Evolutionary conservation across 1,140 invertebrate species (phyloP).

Genomic region (Drosophila neocordata): DNA sequence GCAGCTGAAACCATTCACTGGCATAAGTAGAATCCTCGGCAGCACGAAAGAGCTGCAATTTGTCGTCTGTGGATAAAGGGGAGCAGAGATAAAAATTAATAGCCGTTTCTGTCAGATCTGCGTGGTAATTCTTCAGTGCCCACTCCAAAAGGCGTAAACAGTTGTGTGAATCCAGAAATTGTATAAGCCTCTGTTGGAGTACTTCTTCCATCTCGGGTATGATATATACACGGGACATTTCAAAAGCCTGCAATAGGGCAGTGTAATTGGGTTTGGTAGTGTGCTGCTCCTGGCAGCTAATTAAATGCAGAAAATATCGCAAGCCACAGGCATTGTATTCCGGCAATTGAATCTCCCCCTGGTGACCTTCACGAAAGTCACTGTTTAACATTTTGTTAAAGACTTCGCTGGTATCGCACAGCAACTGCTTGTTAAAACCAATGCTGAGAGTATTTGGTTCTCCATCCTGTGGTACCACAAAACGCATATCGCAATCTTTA

Average conservation of each 20-base stretch:
- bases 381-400: slow-evolving; percentile 82
- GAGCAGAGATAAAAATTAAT: slow-evolving; percentile 79
- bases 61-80: slow-evolving; percentile 50
- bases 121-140: slow-evolving; percentile 78
- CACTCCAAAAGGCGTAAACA: slow-evolving; percentile 74
- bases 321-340: slow-evolving; percentile 68
- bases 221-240: slow-evolving; percentile 79
- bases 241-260: slow-evolving; percentile 76
- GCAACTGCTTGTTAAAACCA: slow-evolving; percentile 75
- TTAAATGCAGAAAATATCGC: slow-evolving; percentile 75
- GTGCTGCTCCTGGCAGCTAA: slow-evolving; percentile 58
- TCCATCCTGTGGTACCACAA: slow-evolving; percentile 48
- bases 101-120: slow-evolving; percentile 72
- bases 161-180: slow-evolving; percentile 63
- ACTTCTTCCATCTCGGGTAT: slow-evolving; percentile 71
- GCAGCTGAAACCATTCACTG: slow-evolving; percentile 78
- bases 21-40: slow-evolving; percentile 75
- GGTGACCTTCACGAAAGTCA: slow-evolving; percentile 73
- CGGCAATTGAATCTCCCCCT: slow-evolving; percentile 71
- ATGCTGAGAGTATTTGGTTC: slow-evolving; percentile 36
- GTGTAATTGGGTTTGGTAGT: slow-evolving; percentile 52
- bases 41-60: slow-evolving; percentile 67
- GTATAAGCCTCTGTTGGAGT: slow-evolving; percentile 64
- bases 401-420: slow-evolving; percentile 77
- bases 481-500: slow-evolving; percentile 72